A percentile compares a stretch with the other conserved stretches of the same genome.
These are phyloP conservation scores for Gastrophysa polygoni DNA, from an alignment of 2,888 invertebrate genomes.

Conservation along the genomic window DNA sequence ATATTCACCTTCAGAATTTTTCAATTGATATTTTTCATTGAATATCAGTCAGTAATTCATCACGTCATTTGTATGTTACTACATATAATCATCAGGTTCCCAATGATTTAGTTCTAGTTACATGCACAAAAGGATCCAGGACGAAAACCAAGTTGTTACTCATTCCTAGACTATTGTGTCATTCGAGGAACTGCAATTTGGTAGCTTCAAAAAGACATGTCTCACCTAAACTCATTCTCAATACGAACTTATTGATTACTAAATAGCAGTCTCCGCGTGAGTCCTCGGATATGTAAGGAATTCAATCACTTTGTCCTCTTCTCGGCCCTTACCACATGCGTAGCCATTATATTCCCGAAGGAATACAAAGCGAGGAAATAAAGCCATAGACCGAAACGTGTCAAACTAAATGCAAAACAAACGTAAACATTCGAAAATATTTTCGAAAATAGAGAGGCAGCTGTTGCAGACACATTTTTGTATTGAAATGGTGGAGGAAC, in stretches of 20 bases:
- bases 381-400: conserved; percentile 38
- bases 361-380: conserved; percentile 33
- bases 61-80: no score
- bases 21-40: no score
- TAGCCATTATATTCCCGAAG: conserved; percentile 28
- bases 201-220: not conserved
- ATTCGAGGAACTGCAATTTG: not conserved
- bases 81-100: no score
- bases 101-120: no score
- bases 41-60: no score
- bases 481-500: not conserved
- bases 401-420: conserved; percentile 42
- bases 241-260: conserved; percentile 18
- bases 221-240: conserved; percentile 12
- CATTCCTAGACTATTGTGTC: not conserved
- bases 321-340: conserved; percentile 31
- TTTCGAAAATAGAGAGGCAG: conserved; percentile 20
- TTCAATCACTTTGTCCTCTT: conserved; percentile 9
- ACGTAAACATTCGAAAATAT: conserved; percentile 35
- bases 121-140: no score
- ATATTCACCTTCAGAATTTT: no score
- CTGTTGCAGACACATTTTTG: conserved; percentile 6
- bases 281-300: conserved; percentile 11
- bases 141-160: not conserved
- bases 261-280: conserved; percentile 23